Evolutionary conservation across 30 jellyfish, hydroid and myxozoan species (phyloP).

Genomic region (Hydractinia symbiolongicarpus): DNA sequence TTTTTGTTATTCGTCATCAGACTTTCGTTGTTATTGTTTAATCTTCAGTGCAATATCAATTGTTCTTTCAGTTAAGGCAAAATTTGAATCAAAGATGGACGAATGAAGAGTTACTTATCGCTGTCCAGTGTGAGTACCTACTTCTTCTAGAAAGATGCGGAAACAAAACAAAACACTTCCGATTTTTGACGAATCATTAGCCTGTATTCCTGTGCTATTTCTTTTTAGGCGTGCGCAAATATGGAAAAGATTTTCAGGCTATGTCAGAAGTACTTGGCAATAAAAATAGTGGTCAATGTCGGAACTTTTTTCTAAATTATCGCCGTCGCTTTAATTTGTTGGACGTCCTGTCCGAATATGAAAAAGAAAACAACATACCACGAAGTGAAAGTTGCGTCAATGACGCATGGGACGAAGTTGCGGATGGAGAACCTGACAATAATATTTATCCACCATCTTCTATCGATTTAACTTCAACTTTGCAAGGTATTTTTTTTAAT

Average conservation of each 20-base stretch:
- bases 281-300: constrained; percentile 81
- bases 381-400: constrained; percentile 69
- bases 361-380: constrained; percentile 85
- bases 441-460: constrained; percentile 4
- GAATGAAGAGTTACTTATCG: constrained; percentile 92
- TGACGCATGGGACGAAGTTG: constrained; percentile 63
- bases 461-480: neutral
- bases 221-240: constrained; percentile 82
- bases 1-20: too few species aligned
- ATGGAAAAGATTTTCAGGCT: constrained; percentile 95
- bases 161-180: too few species aligned
- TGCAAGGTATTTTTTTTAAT: neutral
- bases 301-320: constrained; percentile 83
- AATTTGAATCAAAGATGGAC: constrained; percentile 97
- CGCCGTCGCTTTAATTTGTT: constrained; percentile 94
- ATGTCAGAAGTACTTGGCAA: constrained; percentile 99
- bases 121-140: constrained; percentile 86
- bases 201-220: neutral
- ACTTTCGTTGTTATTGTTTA: too few species aligned
- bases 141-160: neutral
- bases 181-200: too few species aligned
- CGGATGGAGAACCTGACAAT: constrained; percentile 5
- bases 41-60: neutral
- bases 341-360: constrained; percentile 86
- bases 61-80: constrained; percentile 48